These are phyloP conservation scores for Mystacides longicornis DNA, from an alignment of 2,888 invertebrate genomes.

Conservation along the genomic window DNA sequence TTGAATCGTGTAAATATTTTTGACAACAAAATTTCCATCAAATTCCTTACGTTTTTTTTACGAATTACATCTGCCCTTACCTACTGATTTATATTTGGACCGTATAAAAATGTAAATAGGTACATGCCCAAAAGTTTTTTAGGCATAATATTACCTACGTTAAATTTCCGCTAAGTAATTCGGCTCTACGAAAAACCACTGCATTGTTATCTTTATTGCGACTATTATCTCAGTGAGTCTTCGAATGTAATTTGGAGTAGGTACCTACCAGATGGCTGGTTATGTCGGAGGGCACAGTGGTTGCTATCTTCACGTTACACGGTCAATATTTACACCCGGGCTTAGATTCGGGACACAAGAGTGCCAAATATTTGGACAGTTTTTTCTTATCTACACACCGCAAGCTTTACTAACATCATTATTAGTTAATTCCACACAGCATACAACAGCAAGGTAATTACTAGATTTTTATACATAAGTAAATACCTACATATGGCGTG, in stretches of 20 bases:
- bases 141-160: no score
- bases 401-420: no score
- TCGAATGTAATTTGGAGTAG: no score
- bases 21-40: neutral
- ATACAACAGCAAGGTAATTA: no score
- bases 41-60: neutral
- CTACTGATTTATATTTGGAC: neutral
- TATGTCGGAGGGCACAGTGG: no score
- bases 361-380: conserved; percentile 1
- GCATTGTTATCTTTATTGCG: neutral
- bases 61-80: neutral
- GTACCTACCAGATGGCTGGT: no score
- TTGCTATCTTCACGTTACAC: no score
- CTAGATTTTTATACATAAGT: no score
- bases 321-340: neutral
- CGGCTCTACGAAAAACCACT: neutral
- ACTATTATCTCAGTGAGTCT: no score
- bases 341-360: neutral
- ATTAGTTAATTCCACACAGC: no score
- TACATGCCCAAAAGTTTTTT: neutral
- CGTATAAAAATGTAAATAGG: neutral
- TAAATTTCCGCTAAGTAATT: no score
- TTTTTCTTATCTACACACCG: conserved; percentile 8
- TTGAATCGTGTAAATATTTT: neutral
- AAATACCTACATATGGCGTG: no score